Evolutionary conservation across 2,113 vertebrate species (phyloP).

Genomic region (Thamnaconus septentrionalis): DNA sequence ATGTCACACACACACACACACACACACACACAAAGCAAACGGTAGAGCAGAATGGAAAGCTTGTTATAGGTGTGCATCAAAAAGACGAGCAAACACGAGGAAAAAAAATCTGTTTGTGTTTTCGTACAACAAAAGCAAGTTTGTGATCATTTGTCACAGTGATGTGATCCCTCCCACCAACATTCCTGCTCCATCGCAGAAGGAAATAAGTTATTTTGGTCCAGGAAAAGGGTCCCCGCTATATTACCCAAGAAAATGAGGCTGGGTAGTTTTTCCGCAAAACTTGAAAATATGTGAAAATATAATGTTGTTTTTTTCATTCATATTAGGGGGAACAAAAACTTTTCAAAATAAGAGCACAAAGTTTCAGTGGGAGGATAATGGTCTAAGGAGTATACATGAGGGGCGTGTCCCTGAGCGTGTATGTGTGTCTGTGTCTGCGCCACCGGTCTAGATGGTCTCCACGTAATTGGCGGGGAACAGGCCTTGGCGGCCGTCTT

Average conservation of each 20-base stretch:
- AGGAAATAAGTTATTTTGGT: slow-evolving; percentile 70
- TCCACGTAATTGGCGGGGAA: slow-evolving; percentile 83
- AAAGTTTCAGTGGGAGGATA: slow-evolving; percentile 53
- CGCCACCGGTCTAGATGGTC: slow-evolving; percentile 63
- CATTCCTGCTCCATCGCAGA: slow-evolving; percentile 53
- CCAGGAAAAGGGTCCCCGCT: slow-evolving; percentile 46
- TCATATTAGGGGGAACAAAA: slow-evolving; percentile 19
- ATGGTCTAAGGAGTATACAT: slow-evolving; percentile 46
- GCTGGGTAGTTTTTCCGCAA: slow-evolving; percentile 52
- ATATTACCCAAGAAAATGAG: slow-evolving; percentile 53
- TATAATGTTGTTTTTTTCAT: slow-evolving; percentile 15
- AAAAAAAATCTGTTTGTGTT: slow-evolving; percentile 46
- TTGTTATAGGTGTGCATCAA: slow-evolving; percentile 56
- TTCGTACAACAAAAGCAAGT: slow-evolving; percentile 47
- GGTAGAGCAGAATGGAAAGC: slow-evolving; percentile 46
- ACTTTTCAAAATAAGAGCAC: slow-evolving; percentile 16
- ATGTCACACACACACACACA: not conserved
- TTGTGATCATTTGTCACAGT: slow-evolving; percentile 63
- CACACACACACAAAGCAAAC: slow-evolving; percentile 32
- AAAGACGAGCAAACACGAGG: slow-evolving; percentile 37
- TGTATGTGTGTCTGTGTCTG: slow-evolving; percentile 26
- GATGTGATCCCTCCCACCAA: slow-evolving; percentile 47
- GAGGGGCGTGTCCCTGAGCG: slow-evolving; percentile 63
- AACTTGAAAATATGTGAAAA: slow-evolving; percentile 39
- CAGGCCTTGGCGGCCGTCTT: slow-evolving; percentile 80